A percentile compares a stretch with the other conserved stretches of the same genome.
These are phyloP conservation scores for Cebidichthys violaceus DNA, from an alignment of 2,113 vertebrate species.

Conservation along the genomic window DNA sequence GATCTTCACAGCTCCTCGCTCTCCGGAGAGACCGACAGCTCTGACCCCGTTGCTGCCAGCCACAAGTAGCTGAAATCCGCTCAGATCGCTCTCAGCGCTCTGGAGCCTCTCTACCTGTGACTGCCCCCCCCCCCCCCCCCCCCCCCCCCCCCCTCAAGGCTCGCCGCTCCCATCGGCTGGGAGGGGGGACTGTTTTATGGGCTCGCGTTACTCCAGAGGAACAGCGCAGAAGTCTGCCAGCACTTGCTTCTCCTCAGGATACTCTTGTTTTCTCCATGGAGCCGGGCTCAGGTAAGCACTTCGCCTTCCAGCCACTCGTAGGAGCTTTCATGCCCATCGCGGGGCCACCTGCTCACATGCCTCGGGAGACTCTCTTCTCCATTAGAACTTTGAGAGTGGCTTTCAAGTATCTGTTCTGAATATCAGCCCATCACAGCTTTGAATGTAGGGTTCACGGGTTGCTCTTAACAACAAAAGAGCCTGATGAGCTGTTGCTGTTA, in stretches of 20 bases:
- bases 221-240: conserved; percentile 9
- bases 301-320: conserved; percentile 18
- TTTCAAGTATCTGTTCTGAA: conserved; percentile 13
- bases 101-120: conserved; percentile 37
- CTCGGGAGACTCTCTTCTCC: conserved; percentile 44
- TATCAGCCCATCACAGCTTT: not conserved
- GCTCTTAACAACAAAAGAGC: conserved; percentile 25
- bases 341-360: conserved; percentile 40
- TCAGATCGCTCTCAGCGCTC: conserved; percentile 41
- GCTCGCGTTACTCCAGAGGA: conserved; percentile 25
- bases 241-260: conserved; percentile 26
- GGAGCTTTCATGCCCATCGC: conserved; percentile 11
- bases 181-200: conserved; percentile 32
- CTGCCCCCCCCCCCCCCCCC: not conserved
- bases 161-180: not conserved
- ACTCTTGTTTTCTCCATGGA: conserved; percentile 72
- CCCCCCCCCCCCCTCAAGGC: not conserved
- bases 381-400: conserved; percentile 14
- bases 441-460: not conserved
- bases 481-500: conserved; percentile 15
- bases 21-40: conserved; percentile 63
- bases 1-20: conserved; percentile 54
- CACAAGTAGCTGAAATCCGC: conserved; percentile 20
- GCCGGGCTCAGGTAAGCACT: conserved; percentile 66
- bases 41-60: not conserved